Percentiles rank a stretch among this genome's conserved stretches.
These are phyloP conservation scores for Limnephilus lunatus DNA, from an alignment of 2,888 invertebrate species.

Conservation along the genomic window DNA sequence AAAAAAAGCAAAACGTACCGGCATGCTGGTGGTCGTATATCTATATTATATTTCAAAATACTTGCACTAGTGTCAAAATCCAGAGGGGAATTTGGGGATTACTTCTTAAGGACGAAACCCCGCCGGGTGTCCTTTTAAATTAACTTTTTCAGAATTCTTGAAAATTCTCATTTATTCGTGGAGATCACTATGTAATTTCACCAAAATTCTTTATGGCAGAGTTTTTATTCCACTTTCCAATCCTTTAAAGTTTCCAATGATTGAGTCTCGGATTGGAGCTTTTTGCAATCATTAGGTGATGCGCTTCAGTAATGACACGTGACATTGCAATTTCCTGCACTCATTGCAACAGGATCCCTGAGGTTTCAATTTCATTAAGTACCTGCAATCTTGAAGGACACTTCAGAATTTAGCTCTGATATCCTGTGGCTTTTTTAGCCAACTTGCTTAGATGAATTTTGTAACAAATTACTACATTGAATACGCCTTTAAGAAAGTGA, in stretches of 20 bases:
- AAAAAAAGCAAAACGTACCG: too few relatives aligned
- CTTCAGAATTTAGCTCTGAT: neutral
- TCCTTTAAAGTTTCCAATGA: neutral
- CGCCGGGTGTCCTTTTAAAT: too few relatives aligned
- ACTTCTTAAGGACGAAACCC: too few relatives aligned
- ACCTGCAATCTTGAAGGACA: neutral
- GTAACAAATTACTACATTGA: neutral
- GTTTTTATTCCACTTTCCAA: neutral
- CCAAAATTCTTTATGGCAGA: neutral
- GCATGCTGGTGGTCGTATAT: too few relatives aligned
- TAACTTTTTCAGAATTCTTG: too few relatives aligned
- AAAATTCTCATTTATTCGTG: neutral
- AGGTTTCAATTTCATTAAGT: conserved; percentile 17
- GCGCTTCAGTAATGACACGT: conserved; percentile 2
- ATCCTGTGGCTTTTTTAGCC: neutral
- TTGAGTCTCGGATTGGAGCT: neutral
- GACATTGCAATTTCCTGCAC: neutral
- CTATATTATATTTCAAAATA: too few relatives aligned
- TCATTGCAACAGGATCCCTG: neutral
- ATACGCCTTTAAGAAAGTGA: too few relatives aligned
- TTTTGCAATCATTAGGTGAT: conserved; percentile 6
- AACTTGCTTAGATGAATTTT: neutral
- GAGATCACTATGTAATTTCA: neutral
- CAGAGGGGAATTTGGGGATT: too few relatives aligned
- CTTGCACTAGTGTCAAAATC: too few relatives aligned